phyloP scores from a whole-genome alignment of 2,888 invertebrate genomes.

The Tillus elongatus region DNA sequence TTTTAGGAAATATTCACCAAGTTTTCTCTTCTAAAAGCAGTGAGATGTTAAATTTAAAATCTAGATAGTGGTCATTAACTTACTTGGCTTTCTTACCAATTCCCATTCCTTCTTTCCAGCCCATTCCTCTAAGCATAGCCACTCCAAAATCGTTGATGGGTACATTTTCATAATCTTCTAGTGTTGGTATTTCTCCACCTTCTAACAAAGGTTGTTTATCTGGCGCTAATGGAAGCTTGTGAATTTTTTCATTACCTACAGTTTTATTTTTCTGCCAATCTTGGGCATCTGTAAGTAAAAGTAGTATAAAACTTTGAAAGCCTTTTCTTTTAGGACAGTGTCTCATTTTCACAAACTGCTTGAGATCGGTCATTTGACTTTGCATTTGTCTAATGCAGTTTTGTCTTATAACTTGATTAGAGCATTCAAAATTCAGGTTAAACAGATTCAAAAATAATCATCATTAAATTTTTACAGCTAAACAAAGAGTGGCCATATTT shows the following conservation, averaged over 20 bases:
- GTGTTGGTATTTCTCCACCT: constrained; percentile 53
- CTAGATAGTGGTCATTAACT: constrained; percentile 32
- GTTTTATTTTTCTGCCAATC: constrained; percentile 27
- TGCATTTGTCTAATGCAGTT: too few species aligned
- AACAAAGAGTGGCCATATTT: too few species aligned
- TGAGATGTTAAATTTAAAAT: constrained; percentile 4
- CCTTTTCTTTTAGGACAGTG: too few species aligned
- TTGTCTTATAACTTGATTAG: too few species aligned
- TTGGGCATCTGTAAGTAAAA: constrained; percentile 31
- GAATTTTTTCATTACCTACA: constrained; percentile 24
- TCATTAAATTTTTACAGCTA: too few species aligned
- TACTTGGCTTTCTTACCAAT: constrained; percentile 49
- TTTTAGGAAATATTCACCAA: too few species aligned
- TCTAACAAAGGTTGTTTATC: constrained; percentile 52
- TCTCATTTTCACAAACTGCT: too few species aligned
- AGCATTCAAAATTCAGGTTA: too few species aligned
- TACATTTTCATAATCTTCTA: constrained; percentile 59
- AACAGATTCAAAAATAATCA: too few species aligned
- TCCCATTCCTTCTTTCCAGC: constrained; percentile 64
- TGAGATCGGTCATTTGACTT: too few species aligned
- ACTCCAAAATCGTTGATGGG: constrained; percentile 76
- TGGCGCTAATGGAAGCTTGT: constrained; percentile 51
- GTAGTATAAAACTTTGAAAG: too few species aligned
- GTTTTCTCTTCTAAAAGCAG: neutral
- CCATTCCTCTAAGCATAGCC: constrained; percentile 94